phyloP scores from a whole-genome alignment of 2,797 vertebrate species.

The Hemibagrus guttatus region DNA sequence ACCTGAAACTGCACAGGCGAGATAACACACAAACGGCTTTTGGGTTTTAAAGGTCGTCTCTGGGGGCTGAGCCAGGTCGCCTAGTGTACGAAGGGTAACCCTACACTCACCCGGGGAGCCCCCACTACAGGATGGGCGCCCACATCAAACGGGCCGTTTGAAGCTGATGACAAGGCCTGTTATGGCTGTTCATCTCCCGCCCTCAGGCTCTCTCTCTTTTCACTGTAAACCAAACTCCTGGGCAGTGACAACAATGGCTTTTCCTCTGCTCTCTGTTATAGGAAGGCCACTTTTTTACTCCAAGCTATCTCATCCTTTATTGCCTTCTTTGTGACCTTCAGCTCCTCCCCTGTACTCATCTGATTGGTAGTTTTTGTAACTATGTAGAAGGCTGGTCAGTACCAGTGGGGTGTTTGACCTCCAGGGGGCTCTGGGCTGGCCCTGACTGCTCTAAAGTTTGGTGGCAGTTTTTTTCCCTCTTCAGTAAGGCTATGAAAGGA shows the following conservation, averaged over 20 bases:
- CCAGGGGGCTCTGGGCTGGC: conserved; percentile 45
- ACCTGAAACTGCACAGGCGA: conserved; percentile 56
- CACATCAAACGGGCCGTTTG: conserved; percentile 75
- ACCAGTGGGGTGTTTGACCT: conserved; percentile 15
- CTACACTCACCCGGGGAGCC: conserved; percentile 68
- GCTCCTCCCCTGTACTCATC: conserved; percentile 45
- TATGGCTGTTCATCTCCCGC: conserved; percentile 62
- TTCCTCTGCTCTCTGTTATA: conserved; percentile 63
- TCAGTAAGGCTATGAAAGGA: conserved; percentile 45
- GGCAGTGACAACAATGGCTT: conserved; percentile 67
- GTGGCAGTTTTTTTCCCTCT: conserved; percentile 9
- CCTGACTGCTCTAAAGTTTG: conserved; percentile 44
- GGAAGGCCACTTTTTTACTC: conserved; percentile 53
- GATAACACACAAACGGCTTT: conserved; percentile 59
- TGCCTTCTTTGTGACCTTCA: conserved; percentile 49
- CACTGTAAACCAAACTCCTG: conserved; percentile 66
- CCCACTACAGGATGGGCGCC: conserved; percentile 59
- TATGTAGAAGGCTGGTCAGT: neutral
- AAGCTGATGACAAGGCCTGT: conserved; percentile 74
- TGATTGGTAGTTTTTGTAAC: conserved; percentile 25
- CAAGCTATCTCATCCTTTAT: conserved; percentile 56
- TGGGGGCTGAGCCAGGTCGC: conserved; percentile 55
- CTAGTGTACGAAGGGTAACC: conserved; percentile 67
- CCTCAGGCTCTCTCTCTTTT: conserved; percentile 61
- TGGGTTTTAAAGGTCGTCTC: conserved; percentile 50